Evolutionary conservation across 2,113 vertebrate species (phyloP), one percentile per base, ranked within the genome.

Genomic region (Pangasianodon gigas): DNA sequence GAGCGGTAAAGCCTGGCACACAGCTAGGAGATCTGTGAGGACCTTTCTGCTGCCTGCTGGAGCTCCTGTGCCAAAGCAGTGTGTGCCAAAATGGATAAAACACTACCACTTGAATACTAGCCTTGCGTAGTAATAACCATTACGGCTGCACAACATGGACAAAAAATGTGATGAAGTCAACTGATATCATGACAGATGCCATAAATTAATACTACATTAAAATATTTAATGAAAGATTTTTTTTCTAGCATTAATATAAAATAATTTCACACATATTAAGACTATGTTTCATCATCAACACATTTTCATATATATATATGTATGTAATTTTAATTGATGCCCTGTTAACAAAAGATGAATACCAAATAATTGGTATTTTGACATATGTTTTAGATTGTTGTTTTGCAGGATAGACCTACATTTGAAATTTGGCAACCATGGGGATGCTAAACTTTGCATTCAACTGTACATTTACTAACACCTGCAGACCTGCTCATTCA

Each of bases 1-100:
- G 92, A 90, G 81, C 83, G 19, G 16, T 48, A 52, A 56, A 56
- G 37, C 37, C 89, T 94, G 93, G 92, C 92, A 87, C 58, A 29
- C 54, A n/a, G 79, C 87, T 81, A 89, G 79, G 46, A 52, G 62
- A 71, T 44, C 8, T 48, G 16, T 46, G 37, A 52, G 60, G 54
- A 74, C 46, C 46, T 84, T 32, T 56, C 67, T 84, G 41, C 44
- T 46, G 48, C n/a, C n/a, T 37, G 19, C 52, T 75, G 52, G 32
- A 77, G 52, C 85, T 77, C 52, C n/a, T 41, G 69, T 56, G 85
- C 85, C 69, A 44, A 56, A 44, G 32, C 5, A 8, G 2, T 41
- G n/a, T 56, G 80, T 37, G 80, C 80, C 80, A 83, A 83, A 82
- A 56, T 41, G 4, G 3, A 60, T 58, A 83, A 58, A 83, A 58